Conservation (phyloP, 2,888 invertebrate genomes). For the Zootermopsis nevadensis region DNA sequence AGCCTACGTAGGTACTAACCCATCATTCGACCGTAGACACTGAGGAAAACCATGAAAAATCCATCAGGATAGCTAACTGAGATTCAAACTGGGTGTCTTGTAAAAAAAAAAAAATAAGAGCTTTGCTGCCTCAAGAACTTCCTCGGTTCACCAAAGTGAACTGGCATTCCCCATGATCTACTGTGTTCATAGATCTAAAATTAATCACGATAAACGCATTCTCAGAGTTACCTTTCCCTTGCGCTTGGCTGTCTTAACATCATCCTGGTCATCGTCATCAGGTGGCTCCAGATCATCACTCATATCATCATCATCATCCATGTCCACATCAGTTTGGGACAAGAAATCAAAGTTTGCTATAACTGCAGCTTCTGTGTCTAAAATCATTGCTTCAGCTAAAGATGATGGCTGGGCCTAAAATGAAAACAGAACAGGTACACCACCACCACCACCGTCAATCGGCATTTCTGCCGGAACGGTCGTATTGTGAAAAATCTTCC, state of each 20-base stretch:
- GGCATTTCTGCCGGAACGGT: no score
- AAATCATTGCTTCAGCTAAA: slow-evolving; percentile 80
- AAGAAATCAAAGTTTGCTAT: slow-evolving; percentile 97
- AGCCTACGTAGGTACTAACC: no score
- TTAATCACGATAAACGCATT: not conserved
- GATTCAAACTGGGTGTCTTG: no score
- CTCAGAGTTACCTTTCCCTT: slow-evolving; percentile 58
- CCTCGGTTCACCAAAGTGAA: no score
- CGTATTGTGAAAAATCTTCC: no score
- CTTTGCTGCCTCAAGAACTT: no score
- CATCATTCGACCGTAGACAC: no score
- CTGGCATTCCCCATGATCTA: not conserved
- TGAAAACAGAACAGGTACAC: not conserved
- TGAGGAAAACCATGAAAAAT: no score
- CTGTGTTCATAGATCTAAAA: not conserved
- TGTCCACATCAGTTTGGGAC: slow-evolving; percentile 84
- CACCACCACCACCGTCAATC: no score
- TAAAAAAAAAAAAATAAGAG: no score
- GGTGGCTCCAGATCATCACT: slow-evolving; percentile 72
- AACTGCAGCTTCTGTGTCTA: slow-evolving; percentile 90
- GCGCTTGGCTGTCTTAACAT: slow-evolving; percentile 65
- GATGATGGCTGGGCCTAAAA: slow-evolving; percentile 68
- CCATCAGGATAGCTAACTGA: no score
- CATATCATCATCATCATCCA: slow-evolving; percentile 84
- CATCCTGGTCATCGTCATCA: slow-evolving; percentile 59